Evolutionary conservation across 2,113 vertebrate genomes (phyloP).

Genomic region (Antigone vipio): DNA sequence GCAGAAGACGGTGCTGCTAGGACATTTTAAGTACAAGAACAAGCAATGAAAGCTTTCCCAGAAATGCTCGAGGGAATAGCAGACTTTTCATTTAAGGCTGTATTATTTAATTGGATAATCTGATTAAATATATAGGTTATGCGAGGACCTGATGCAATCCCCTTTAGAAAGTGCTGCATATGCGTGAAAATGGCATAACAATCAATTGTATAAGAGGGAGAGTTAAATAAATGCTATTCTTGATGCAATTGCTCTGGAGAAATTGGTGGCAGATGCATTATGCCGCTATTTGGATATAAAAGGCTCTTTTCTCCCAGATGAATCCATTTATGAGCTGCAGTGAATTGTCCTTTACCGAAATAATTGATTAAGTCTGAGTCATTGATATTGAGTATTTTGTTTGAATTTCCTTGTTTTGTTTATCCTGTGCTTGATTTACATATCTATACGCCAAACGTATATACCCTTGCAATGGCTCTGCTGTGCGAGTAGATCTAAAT

Average conservation of each 20-base stretch:
- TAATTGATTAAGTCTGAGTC: not conserved
- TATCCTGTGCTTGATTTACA: not conserved
- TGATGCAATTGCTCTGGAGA: not conserved
- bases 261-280: not conserved
- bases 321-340: not conserved
- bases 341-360: not conserved
- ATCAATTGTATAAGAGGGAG: not conserved
- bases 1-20: not conserved
- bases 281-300: not conserved
- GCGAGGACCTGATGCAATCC: not conserved
- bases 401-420: not conserved
- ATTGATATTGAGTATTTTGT: not conserved
- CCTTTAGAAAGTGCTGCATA: not conserved
- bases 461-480: accelerated
- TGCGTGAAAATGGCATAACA: not conserved
- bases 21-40: not conserved
- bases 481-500: not conserved
- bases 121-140: conserved; percentile 32
- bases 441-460: accelerated
- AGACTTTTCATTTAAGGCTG: conserved; percentile 12
- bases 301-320: not conserved
- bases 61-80: not conserved
- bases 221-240: not conserved
- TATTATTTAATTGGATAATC: conserved; percentile 36
- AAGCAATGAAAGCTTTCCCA: not conserved